Evolutionary conservation across 1,140 invertebrate species (phyloP).

Genomic region (Hypothenemus hampei): DNA sequence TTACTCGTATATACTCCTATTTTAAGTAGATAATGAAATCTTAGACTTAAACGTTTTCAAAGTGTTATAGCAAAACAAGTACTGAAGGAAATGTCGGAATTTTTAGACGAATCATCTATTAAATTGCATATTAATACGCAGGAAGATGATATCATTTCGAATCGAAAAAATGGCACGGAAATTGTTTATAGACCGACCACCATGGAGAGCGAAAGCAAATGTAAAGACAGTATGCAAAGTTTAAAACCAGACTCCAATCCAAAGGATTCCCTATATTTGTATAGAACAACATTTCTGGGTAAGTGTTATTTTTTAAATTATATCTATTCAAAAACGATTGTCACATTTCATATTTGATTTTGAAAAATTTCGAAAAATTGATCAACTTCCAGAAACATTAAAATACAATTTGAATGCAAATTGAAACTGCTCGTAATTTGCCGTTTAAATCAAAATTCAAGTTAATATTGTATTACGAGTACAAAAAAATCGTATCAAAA

Average conservation of each 20-base stretch:
- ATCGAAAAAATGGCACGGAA: constrained; percentile 11
- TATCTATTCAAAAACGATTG: background rate
- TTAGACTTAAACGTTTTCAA: no score
- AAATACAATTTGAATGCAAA: background rate
- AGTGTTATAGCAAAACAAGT: no score
- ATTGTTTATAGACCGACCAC: constrained; percentile 24
- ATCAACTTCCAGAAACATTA: background rate
- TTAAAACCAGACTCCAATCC: constrained; percentile 16
- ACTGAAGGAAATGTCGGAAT: background rate
- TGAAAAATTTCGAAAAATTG: background rate
- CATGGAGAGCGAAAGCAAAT: background rate
- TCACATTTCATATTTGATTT: background rate
- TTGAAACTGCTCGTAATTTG: background rate
- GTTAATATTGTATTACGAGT: no score
- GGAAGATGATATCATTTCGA: constrained; percentile 2
- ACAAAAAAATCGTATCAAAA: no score
- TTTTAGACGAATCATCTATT: background rate
- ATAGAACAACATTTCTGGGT: constrained; percentile 16
- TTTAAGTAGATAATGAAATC: no score
- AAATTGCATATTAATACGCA: constrained; percentile 11
- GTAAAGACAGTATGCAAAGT: constrained; percentile 10
- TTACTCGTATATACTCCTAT: no score
- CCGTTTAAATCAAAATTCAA: background rate
- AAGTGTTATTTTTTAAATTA: constrained; percentile 6
- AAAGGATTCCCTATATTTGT: constrained; percentile 10